Conservation (phyloP, 2,797 vertebrate species). For the Malurus splendens region DNA sequence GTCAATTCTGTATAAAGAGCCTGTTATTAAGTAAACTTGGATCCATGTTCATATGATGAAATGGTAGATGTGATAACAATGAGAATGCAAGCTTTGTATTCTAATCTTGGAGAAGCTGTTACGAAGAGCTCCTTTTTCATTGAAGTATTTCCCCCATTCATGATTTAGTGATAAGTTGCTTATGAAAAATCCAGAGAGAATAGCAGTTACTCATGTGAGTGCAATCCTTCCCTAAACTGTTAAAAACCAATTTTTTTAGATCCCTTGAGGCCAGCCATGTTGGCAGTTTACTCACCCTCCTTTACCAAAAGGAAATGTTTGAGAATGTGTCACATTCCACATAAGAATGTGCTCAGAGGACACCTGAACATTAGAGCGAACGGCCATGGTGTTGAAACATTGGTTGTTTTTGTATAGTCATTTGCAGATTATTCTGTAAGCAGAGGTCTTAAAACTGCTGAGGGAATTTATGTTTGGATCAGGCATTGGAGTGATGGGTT, state of each 20-base stretch:
- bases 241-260: background rate
- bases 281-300: background rate
- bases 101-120: background rate
- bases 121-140: background rate
- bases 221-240: background rate
- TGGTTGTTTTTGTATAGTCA: rapidly evolving
- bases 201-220: background rate
- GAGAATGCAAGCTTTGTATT: background rate
- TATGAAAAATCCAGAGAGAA: background rate
- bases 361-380: rapidly evolving
- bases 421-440: background rate
- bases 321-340: background rate
- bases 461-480: background rate
- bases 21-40: background rate
- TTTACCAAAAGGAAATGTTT: background rate
- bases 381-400: background rate
- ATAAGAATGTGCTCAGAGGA: background rate
- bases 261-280: background rate
- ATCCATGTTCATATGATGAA: background rate
- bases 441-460: background rate
- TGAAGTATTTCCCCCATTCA: background rate
- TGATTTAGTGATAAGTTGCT: background rate
- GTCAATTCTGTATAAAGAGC: background rate
- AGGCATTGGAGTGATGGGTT: background rate
- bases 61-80: background rate